These are phyloP conservation scores for Chromobotia macracanthus DNA, from an alignment of 2,797 vertebrate species.

Conservation along the genomic window DNA sequence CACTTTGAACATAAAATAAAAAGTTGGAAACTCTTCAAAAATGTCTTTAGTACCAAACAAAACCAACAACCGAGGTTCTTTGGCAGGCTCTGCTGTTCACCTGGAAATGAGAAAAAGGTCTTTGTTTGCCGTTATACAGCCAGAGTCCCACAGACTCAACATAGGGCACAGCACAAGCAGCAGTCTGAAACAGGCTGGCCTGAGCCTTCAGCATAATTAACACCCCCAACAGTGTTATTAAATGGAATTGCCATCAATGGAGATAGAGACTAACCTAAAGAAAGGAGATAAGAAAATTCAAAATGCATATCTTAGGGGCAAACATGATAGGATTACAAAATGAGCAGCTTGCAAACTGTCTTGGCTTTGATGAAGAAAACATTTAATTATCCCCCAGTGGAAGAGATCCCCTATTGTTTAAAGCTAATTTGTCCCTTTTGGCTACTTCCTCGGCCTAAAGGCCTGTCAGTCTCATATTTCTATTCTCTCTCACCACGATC, in stretches of 20 bases:
- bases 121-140: constrained; percentile 52
- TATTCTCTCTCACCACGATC: constrained; percentile 60
- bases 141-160: constrained; percentile 52
- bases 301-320: constrained; percentile 81
- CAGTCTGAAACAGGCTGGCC: constrained; percentile 56
- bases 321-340: constrained; percentile 91
- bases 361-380: constrained; percentile 89
- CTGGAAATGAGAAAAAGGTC: constrained; percentile 40
- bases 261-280: constrained; percentile 71
- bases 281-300: constrained; percentile 70
- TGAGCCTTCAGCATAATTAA: constrained; percentile 81
- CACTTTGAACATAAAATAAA: neutral
- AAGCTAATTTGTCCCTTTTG: constrained; percentile 91
- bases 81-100: constrained; percentile 1
- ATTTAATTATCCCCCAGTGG: constrained; percentile 90
- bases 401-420: constrained; percentile 88
- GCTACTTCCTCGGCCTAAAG: constrained; percentile 81
- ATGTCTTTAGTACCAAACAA: neutral
- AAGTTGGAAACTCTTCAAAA: neutral
- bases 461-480: constrained; percentile 81
- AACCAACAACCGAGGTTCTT: neutral
- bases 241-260: constrained; percentile 78
- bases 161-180: constrained; percentile 57
- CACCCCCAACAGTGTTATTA: constrained; percentile 81
- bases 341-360: constrained; percentile 93